Base-by-base conservation (phyloP, 2,888 invertebrate genomes). In the Tigriopus californicus region DNA sequence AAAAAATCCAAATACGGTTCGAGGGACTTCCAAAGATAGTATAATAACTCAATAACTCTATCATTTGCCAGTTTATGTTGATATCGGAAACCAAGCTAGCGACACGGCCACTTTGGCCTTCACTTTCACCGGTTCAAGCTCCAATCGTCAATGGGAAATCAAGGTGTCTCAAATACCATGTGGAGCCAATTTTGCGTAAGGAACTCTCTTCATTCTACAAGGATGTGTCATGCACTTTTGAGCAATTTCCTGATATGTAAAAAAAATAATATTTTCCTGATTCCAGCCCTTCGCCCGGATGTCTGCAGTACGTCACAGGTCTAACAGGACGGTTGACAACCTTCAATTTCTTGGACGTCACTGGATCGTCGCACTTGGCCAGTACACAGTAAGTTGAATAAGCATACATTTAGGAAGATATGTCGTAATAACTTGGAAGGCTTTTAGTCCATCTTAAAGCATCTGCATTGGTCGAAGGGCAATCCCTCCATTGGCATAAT, bases 161-260 rank as follows among this genome's bases (percentile, higher is more conserved):
- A 53, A 41, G 25, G 53, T 33, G 53, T 22, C 33, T 20, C 53
- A 53, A 41, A 53, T 53, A 5, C 53, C 53, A 8, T 53, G 53
- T 40, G 44, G 20, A 13, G 15, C 54, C 8, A 22, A 51, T 11
- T 51, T 15, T 18, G 44, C 44, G 44, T 44, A 44, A 44, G 44
- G 15, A 10, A 15, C n/a, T 18, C 44, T 4, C 3, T 44, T n/a
- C n/a, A n/a, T 6, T 15, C 15, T n/a, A 44, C n/a, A 44, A 44
- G 5, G 3, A 44, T 4, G 5, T 18, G 3, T 10, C 3, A 33
- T 33, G 33, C 33, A 33, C 4, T 33, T 5, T 33, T 33, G 33
- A 33, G 10, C 5, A 10, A 6, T 5, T 11, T 15, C 15, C n/a
- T n/a, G n/a, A n/a, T n/a, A n/a, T n/a, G n/a, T n/a, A n/a, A n/a